phyloP scores from a whole-genome alignment of 1,140 invertebrate species.

The Melipona quadrifasciata region DNA sequence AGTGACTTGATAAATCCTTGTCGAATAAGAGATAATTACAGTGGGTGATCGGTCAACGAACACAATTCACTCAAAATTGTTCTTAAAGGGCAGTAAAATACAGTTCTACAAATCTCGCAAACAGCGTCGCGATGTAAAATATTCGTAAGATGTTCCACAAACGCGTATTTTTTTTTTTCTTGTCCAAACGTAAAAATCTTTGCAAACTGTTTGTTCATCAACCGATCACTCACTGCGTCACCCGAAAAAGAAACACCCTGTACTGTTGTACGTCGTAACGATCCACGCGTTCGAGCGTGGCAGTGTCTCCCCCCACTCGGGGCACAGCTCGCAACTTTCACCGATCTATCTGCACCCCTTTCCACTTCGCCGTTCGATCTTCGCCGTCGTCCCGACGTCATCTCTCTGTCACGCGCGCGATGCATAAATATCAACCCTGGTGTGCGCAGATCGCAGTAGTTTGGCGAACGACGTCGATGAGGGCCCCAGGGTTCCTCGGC shows the following conservation, averaged over 20 bases:
- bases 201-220: no score
- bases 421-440: background rate
- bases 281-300: background rate
- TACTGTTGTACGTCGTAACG: background rate
- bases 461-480: conserved; percentile 80
- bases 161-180: no score
- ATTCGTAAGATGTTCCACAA: no score
- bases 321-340: background rate
- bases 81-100: no score
- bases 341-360: background rate
- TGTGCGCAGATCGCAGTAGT: conserved; percentile 77
- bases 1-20: no score
- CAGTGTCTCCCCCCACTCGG: background rate
- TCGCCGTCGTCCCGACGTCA: background rate
- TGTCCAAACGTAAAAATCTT: no score
- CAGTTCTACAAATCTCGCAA: no score
- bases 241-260: background rate
- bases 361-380: background rate
- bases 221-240: no score
- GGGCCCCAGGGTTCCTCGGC: conserved; percentile 79
- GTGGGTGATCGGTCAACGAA: no score
- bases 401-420: background rate
- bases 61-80: no score
- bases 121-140: no score
- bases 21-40: no score